These are phyloP conservation scores for Amblyraja radiata DNA, from an alignment of 2,797 vertebrate genomes.

Conservation along the genomic window DNA sequence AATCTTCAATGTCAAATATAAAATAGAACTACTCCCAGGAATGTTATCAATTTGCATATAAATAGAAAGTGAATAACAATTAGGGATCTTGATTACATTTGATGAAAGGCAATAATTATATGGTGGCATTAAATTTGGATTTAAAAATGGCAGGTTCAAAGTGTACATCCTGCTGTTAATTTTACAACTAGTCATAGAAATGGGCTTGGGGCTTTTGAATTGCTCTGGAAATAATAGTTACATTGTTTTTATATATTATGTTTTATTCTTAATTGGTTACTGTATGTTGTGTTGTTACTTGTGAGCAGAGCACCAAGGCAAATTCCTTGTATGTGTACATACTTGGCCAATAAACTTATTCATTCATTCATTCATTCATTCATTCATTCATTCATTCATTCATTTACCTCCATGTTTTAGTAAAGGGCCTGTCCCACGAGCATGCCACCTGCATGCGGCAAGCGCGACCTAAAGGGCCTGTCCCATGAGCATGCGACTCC, in stretches of 20 bases:
- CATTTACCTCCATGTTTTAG: background rate
- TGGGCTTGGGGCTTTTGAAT: background rate
- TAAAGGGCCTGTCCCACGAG: no score
- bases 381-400: no score
- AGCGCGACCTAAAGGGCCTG: no score
- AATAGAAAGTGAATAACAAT: background rate
- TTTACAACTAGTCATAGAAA: background rate
- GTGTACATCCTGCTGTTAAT: background rate
- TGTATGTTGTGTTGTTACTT: no score
- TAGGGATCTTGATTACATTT: background rate
- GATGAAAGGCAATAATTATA: background rate
- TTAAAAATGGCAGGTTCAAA: background rate
- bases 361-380: no score
- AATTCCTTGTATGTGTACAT: no score
- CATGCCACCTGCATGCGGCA: no score
- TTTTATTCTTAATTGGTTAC: no score
- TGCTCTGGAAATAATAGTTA: background rate
- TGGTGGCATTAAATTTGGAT: background rate
- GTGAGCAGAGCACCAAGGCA: no score
- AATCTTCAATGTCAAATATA: background rate
- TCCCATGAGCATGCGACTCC: no score
- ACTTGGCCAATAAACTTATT: no score
- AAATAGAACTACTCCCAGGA: background rate
- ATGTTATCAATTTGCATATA: background rate
- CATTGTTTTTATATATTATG: no score